A percentile compares a stretch with the other conserved stretches of the same genome.
phyloP scores from a whole-genome alignment of 2,888 invertebrate species.

The Itoplectis maculator region DNA sequence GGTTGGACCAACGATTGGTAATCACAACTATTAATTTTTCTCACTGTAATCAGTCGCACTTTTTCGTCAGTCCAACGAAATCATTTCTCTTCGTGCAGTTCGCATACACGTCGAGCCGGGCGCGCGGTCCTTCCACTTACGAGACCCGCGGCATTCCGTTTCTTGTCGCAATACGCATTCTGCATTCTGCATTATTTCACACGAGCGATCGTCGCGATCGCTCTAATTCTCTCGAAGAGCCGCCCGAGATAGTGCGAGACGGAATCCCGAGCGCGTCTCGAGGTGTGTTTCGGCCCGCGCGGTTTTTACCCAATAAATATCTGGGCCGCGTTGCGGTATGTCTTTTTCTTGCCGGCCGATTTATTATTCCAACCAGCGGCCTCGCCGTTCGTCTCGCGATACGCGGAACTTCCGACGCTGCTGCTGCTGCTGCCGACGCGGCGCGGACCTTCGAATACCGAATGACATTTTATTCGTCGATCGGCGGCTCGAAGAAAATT shows the following conservation, averaged over 20 bases:
- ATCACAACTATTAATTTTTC: no score
- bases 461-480: constrained; percentile 49
- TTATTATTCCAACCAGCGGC: constrained; percentile 74
- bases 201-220: constrained; percentile 70
- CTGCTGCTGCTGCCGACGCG: no score
- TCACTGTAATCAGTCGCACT: no score
- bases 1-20: no score
- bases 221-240: constrained; percentile 75
- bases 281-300: constrained; percentile 63
- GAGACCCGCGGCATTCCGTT: constrained; percentile 73
- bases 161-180: constrained; percentile 74
- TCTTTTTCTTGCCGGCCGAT: constrained; percentile 76
- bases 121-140: neutral
- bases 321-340: constrained; percentile 77
- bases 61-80: neutral
- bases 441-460: constrained; percentile 61
- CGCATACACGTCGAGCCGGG: constrained; percentile 22
- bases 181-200: constrained; percentile 77
- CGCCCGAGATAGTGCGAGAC: constrained; percentile 52
- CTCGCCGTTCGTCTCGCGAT: constrained; percentile 43
- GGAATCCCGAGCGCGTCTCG: constrained; percentile 68
- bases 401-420: constrained; percentile 47
- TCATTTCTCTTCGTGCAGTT: neutral
- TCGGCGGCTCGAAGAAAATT: constrained; percentile 35
- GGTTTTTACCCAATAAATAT: constrained; percentile 82